A percentile compares a stretch with the other conserved stretches of the same genome.
Conservation (phyloP, 2,888 invertebrate genomes). For the Platerodrilus igneus region DNA sequence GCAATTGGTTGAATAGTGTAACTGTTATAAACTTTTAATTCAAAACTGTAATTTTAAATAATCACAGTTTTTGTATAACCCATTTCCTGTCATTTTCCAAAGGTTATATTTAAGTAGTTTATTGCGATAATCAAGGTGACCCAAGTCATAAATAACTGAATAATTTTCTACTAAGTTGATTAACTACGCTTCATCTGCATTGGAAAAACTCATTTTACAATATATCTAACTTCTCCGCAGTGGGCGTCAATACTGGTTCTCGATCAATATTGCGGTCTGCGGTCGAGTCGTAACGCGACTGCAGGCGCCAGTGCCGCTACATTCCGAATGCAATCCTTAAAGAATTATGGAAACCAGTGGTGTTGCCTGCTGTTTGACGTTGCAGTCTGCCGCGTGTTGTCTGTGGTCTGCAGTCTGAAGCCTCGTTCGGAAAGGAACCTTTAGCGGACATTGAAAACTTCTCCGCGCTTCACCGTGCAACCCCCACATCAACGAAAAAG, state of each 20-base stretch:
- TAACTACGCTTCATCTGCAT: conserved; percentile 1
- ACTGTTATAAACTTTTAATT: no score
- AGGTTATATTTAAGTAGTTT: conserved; percentile 6
- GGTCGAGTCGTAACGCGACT: conserved; percentile 1
- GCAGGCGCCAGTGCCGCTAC: conserved; percentile 5
- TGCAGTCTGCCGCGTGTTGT: no score
- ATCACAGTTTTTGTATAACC: conserved; percentile 7
- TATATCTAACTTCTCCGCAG: not conserved
- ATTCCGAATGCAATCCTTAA: conserved; percentile 9
- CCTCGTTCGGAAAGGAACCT: conserved; percentile 9
- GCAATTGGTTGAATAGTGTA: no score
- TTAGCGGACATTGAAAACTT: no score
- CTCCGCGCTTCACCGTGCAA: no score
- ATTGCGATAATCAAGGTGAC: conserved; percentile 6
- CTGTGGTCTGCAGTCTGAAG: conserved; percentile 10
- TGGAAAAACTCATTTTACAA: conserved; percentile 6
- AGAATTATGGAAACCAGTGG: conserved; percentile 9
- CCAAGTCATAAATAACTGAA: not conserved
- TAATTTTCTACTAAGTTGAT: conserved; percentile 6
- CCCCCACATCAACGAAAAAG: no score
- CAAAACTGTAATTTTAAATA: conserved; percentile 4
- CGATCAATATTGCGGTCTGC: conserved; percentile 6
- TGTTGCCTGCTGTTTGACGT: conserved; percentile 8
- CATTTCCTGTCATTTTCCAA: conserved; percentile 8
- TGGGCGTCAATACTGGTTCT: conserved; percentile 11